A percentile compares a stretch with the other conserved stretches of the same genome.
phyloP scores from a whole-genome alignment of 2,888 invertebrate genomes.

The Drosophila fungiperda region DNA sequence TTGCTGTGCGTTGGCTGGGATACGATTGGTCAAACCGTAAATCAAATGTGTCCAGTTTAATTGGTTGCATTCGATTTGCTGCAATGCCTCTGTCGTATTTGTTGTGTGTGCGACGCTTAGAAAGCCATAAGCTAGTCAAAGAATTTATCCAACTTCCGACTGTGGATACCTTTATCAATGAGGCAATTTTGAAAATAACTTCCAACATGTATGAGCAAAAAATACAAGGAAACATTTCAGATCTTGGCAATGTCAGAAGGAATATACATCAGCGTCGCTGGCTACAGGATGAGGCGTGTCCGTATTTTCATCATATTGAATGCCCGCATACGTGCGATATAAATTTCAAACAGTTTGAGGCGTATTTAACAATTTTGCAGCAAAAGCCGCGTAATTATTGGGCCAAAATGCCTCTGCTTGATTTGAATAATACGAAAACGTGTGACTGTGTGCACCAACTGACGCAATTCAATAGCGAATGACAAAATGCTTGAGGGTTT shows the following conservation, averaged over 20 bases:
- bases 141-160: constrained; percentile 89
- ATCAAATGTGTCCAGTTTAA: constrained; percentile 87
- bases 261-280: constrained; percentile 45
- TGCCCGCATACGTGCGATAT: constrained; percentile 54
- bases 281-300: constrained; percentile 58
- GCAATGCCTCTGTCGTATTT: constrained; percentile 92
- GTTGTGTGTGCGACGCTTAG: constrained; percentile 86
- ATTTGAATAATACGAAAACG: constrained; percentile 17
- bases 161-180: constrained; percentile 88
- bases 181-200: constrained; percentile 56
- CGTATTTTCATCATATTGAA: constrained; percentile 47
- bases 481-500: background rate
- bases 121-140: constrained; percentile 36
- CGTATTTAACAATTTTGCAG: constrained; percentile 69
- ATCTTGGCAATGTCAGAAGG: background rate
- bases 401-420: constrained; percentile 43
- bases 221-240: background rate
- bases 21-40: constrained; percentile 89
- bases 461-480: background rate
- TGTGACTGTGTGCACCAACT: constrained; percentile 24
- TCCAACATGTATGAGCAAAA: constrained; percentile 43
- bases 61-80: constrained; percentile 90
- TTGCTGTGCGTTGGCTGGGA: constrained; percentile 91
- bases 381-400: constrained; percentile 63
- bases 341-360: constrained; percentile 66